Evolutionary conservation across 2,888 invertebrate species (phyloP).

Genomic region (Acanthoscelides obtectus): DNA sequence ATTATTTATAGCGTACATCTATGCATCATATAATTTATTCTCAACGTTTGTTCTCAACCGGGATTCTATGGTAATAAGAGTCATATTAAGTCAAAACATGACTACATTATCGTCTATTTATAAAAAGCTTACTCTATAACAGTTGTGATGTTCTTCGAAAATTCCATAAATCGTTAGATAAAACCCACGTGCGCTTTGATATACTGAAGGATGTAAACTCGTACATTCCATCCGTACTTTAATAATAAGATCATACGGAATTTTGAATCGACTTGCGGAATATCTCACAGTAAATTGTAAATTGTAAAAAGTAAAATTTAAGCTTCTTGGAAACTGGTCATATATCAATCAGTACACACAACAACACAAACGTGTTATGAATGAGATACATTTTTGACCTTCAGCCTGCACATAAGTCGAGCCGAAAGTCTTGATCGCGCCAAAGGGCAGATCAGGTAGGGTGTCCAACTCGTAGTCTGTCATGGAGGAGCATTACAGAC

Average conservation of each 20-base stretch:
- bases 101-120: background rate
- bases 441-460: no score
- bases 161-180: background rate
- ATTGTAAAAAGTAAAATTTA: no score
- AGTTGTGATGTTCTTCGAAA: background rate
- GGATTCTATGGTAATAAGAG: background rate
- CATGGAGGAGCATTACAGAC: no score
- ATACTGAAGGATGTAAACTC: background rate
- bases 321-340: no score
- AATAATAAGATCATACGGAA: background rate
- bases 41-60: background rate
- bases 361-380: no score
- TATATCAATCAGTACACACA: no score
- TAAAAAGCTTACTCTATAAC: background rate
- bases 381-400: no score
- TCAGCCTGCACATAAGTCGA: no score
- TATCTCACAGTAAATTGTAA: background rate
- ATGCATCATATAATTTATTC: background rate
- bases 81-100: background rate
- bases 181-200: background rate
- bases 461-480: no score
- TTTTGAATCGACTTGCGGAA: background rate
- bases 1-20: background rate
- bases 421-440: no score
- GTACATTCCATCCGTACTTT: background rate